phyloP scores from a whole-genome alignment of 2,888 invertebrate genomes.

The Cyrtodaria siliqua region DNA sequence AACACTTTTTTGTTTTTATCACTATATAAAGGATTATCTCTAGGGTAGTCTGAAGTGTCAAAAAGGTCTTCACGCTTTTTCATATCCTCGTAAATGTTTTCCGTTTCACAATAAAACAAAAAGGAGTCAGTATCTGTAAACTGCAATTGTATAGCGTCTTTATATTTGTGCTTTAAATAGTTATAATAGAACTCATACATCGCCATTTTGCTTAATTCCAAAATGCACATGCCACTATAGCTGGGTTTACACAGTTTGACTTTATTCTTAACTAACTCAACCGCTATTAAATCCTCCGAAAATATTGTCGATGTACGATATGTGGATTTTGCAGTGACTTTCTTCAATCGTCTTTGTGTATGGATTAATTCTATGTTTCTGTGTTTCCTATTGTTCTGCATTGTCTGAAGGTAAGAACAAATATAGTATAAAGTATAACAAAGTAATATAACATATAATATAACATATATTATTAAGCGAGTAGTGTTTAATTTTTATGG shows the following conservation, averaged over 20 bases:
- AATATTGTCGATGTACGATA: conserved; percentile 38
- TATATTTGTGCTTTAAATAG: conserved; percentile 74
- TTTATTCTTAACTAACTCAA: conserved; percentile 25
- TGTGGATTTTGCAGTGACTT: conserved; percentile 33
- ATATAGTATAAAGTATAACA: background rate
- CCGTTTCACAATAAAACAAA: conserved; percentile 17
- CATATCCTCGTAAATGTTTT: conserved; percentile 28
- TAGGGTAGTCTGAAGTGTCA: conserved; percentile 73
- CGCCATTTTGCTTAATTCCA: conserved; percentile 84
- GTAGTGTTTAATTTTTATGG: too few relatives aligned
- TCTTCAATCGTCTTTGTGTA: conserved; percentile 21
- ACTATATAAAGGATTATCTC: conserved; percentile 13
- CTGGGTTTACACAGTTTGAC: conserved; percentile 45
- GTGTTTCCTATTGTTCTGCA: conserved; percentile 51
- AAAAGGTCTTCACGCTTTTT: conserved; percentile 4
- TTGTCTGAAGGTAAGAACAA: conserved; percentile 36
- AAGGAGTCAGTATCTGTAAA: conserved; percentile 52
- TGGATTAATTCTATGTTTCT: conserved; percentile 45
- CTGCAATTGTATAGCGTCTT: conserved; percentile 19
- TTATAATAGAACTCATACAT: conserved; percentile 84
- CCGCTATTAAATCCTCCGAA: conserved; percentile 45
- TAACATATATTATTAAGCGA: too few relatives aligned
- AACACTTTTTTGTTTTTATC: conserved; percentile 18
- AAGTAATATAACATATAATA: too few relatives aligned
- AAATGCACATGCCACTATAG: conserved; percentile 51